phyloP scores from a whole-genome alignment of 2,113 vertebrate species.

The Syngnathus scovelli region DNA sequence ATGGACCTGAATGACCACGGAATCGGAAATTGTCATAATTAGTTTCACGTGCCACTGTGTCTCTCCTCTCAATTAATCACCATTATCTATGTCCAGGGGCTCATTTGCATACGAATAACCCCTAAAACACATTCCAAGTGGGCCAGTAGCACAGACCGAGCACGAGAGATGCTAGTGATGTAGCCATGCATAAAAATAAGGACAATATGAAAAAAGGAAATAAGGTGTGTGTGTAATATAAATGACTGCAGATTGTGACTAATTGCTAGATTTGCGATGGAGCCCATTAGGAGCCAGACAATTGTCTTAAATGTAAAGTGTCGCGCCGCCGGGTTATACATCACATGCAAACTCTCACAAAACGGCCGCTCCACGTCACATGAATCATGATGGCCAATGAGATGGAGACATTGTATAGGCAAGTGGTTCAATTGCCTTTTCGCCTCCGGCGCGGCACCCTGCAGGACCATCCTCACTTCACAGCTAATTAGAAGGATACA shows the following conservation, averaged over 20 bases:
- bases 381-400: slow-evolving; percentile 58
- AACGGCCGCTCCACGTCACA: slow-evolving; percentile 49
- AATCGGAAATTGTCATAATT: slow-evolving; percentile 64
- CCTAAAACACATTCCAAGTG: slow-evolving; percentile 57
- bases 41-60: slow-evolving; percentile 65
- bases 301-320: slow-evolving; percentile 44
- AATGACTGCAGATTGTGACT: slow-evolving; percentile 52
- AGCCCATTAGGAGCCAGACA: slow-evolving; percentile 40
- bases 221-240: slow-evolving; percentile 47
- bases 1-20: slow-evolving; percentile 49
- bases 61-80: slow-evolving; percentile 69
- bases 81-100: slow-evolving; percentile 69
- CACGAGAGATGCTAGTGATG: slow-evolving; percentile 23
- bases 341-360: slow-evolving; percentile 39
- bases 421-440: slow-evolving; percentile 51
- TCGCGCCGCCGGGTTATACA: slow-evolving; percentile 26
- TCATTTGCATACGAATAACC: slow-evolving; percentile 70
- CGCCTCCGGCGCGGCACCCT: slow-evolving; percentile 55
- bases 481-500: slow-evolving; percentile 57
- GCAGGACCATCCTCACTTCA: slow-evolving; percentile 43
- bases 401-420: slow-evolving; percentile 48
- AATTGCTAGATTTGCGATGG: slow-evolving; percentile 43
- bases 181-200: slow-evolving; percentile 47
- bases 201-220: slow-evolving; percentile 38
- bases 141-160: slow-evolving; percentile 43